Evolutionary conservation across 2,888 invertebrate species (phyloP), one percentile per base, ranked within the genome.

Genomic region (Augiades crinisus): DNA sequence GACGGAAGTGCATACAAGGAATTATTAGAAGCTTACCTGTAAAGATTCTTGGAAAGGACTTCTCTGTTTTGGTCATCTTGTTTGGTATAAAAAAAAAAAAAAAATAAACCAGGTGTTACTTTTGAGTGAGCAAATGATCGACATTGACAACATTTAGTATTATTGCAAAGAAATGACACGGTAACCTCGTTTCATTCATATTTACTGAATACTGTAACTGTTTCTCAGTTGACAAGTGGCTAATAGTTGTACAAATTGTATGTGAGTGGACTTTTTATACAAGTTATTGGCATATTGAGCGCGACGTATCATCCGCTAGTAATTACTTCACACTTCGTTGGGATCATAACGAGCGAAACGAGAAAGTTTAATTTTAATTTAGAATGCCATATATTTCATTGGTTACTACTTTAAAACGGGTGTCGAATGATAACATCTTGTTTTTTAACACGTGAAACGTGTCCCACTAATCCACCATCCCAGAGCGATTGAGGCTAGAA

Each of bases 31-130:
- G 22, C 77, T 81, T 75, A 89, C 89, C 88, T 76, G 87, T 85
- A 63, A 89, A 83, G 66, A 88, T 89, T 79, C 89, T 88, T 53
- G 87, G 78, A 77, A 88, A 89, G 16, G 89, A 83, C 67, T 89
- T 88, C 70, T 89, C 89, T 58, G 87, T 83, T 78, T 88, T 89
- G 61, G 87, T 87, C 89, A 89, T 89, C 57, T 47, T 73, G 62
- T 76, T 74, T 76, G 80, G 77, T 83, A 81, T 81, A 75, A 74
- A 72, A 82, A 85, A 64, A 47, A 67, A 68, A 70, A 56, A 19
- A 19, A 19, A 4, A 19, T 19, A 4, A 4, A 19, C 5, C 5
- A 19, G 5, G 5, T 19, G 41, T 63, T 52, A 49, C 54, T 30
- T 47, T 37, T 14, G 16, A 27, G 19, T 5, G 31, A 19, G 6